Evolutionary conservation across 2,888 invertebrate genomes (phyloP).

Genomic region (Cryptocephalus primarius): DNA sequence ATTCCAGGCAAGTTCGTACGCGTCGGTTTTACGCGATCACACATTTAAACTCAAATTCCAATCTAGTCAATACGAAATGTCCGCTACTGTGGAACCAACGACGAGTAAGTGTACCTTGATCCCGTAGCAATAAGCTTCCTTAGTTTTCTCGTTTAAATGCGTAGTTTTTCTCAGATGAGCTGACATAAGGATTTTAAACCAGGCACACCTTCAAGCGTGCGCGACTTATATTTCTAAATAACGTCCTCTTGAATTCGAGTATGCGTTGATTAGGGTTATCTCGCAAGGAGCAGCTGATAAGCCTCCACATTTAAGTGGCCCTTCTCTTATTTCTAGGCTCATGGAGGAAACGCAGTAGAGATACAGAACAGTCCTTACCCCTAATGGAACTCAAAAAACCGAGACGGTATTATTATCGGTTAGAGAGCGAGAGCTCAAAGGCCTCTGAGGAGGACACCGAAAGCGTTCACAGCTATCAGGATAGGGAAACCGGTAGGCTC

Average conservation of each 20-base stretch:
- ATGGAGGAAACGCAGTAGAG: slow-evolving; percentile 17
- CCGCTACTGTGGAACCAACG: slow-evolving; percentile 14
- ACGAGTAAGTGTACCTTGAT: slow-evolving; percentile 13
- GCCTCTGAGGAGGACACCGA: slow-evolving; percentile 38
- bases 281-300: too few species aligned
- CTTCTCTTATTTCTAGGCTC: slow-evolving; percentile 11
- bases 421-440: slow-evolving; percentile 38
- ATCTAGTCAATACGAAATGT: slow-evolving; percentile 14
- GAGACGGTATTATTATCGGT: slow-evolving; percentile 23
- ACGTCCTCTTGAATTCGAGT: neutral
- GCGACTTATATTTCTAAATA: neutral
- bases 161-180: neutral
- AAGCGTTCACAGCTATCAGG: slow-evolving; percentile 52
- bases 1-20: slow-evolving; percentile 19
- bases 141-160: neutral
- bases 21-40: slow-evolving; percentile 7
- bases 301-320: too few species aligned
- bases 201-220: too few species aligned
- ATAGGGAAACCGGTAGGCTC: slow-evolving; percentile 49
- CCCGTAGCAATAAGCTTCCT: neutral
- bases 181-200: too few species aligned
- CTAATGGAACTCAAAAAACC: slow-evolving; percentile 17
- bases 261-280: neutral
- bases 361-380: slow-evolving; percentile 11
- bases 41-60: neutral